A percentile compares a stretch with the other conserved stretches of the same genome.
Evolutionary conservation across 1,140 invertebrate genomes (phyloP).

Genomic region (Dufourea novaeangliae): DNA sequence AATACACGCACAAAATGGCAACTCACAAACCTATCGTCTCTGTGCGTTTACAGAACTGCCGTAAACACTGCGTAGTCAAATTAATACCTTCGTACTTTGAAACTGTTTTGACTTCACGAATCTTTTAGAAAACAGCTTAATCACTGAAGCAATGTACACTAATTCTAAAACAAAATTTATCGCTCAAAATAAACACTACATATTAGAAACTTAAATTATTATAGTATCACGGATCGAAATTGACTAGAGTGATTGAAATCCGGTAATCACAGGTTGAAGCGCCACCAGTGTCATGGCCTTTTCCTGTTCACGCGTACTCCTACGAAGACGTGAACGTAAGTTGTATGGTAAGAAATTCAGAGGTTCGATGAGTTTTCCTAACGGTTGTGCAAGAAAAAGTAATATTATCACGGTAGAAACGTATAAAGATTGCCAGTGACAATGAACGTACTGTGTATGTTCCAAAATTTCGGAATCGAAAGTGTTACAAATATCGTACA

Average conservation of each 20-base stretch:
- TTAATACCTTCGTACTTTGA: background rate
- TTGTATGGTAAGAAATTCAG: slow-evolving; percentile 61
- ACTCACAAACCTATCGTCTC: slow-evolving; percentile 33
- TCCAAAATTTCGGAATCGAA: slow-evolving; percentile 7
- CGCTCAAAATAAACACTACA: too few relatives aligned
- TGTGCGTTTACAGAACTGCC: slow-evolving; percentile 43
- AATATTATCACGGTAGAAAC: slow-evolving; percentile 11
- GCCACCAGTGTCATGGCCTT: slow-evolving; percentile 67
- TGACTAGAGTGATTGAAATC: slow-evolving; percentile 56
- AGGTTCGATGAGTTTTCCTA: slow-evolving; percentile 11
- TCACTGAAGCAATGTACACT: background rate
- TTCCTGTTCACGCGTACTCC: slow-evolving; percentile 76
- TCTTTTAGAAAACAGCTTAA: background rate
- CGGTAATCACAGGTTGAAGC: slow-evolving; percentile 52
- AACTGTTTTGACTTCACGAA: fast-evolving
- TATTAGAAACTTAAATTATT: background rate
- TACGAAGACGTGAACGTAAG: slow-evolving; percentile 71
- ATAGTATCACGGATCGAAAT: background rate
- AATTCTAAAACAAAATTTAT: background rate
- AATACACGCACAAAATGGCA: slow-evolving; percentile 29
- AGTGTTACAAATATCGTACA: slow-evolving; percentile 37
- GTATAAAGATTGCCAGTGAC: slow-evolving; percentile 4
- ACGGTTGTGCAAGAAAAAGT: slow-evolving; percentile 13
- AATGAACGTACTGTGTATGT: slow-evolving; percentile 21
- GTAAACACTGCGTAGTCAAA: slow-evolving; percentile 37